Evolutionary conservation across 2,797 vertebrate genomes (phyloP), one percentile per base, ranked within the genome.

Genomic region (Clarias fuscus): DNA sequence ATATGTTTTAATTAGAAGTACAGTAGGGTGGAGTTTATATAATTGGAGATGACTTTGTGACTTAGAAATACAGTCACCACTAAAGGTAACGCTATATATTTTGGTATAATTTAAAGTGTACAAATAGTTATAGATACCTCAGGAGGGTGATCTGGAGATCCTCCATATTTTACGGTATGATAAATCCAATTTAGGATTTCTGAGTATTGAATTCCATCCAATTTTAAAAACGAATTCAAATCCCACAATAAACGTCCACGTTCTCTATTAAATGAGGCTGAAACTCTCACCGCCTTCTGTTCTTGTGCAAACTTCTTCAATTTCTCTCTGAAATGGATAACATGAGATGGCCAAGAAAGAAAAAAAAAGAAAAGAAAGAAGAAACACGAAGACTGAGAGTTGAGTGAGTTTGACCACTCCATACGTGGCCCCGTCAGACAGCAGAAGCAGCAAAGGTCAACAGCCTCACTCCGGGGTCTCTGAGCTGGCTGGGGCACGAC

Each of bases 361-460:
- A 20, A 43, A 75, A 56, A 81, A 65, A 20, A 56, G 48, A 53
- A 53, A 53, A 56, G 48, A 53, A 53, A 53, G 48, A 53, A 81
- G 43, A 76, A 59, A 11, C 24, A n/a, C 40, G 68, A 53, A 79
- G 79, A 67, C 62, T 2, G 53, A 77, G 79, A 82, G 37, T 71
- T 71, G 64, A 77, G 37, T 79, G 65, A 84, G 87, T 88, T 87
- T 85, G 67, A 87, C 86, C 82, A 88, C 86, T 86, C 83, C 65
- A 76, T 86, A 37, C 73, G 84, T 84, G 84, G 81, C 84, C 85
- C 77, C 68, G 84, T 85, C 87, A 85, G 87, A 88, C 87, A 88
- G 83, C 85, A 84, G 84, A 82, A 87, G 84, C 85, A 72, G 85
- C 84, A 81, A 56, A 87, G 88, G 88, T 89, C 90, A 67, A 18